These are phyloP conservation scores for Meteorus sp. DNA, from an alignment of 1,140 invertebrate species.

Conservation along the genomic window DNA sequence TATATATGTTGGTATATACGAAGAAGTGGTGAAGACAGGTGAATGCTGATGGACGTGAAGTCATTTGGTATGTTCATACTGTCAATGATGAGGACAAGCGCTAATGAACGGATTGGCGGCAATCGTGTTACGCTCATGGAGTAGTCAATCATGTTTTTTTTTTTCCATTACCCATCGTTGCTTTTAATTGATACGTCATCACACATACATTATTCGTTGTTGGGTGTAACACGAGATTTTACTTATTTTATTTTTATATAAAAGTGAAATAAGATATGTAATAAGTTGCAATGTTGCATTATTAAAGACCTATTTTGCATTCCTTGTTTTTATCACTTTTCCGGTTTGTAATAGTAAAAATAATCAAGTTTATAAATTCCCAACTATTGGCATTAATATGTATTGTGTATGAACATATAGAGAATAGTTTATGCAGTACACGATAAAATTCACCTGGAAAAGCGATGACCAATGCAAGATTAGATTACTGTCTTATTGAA, in stretches of 20 bases:
- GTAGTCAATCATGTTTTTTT: not conserved
- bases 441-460: not conserved
- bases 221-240: not conserved
- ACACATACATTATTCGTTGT: not conserved
- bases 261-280: no score
- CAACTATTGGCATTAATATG: not conserved
- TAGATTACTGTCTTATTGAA: not conserved
- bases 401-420: not conserved
- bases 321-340: no score
- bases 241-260: no score
- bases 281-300: no score
- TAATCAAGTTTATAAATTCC: no score
- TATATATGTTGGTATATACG: no score
- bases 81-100: not conserved
- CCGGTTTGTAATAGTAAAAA: no score
- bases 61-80: not conserved
- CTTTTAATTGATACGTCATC: slow-evolving; percentile 5
- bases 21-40: not conserved
- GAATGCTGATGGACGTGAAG: slow-evolving; percentile 3
- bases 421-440: not conserved
- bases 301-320: no score
- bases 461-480: not conserved
- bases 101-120: not conserved
- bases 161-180: not conserved
- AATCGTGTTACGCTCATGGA: no score